Evolutionary conservation across 2,113 vertebrate species (phyloP).

Genomic region (western clawed frog (Xenopus tropicalis)): DNA sequence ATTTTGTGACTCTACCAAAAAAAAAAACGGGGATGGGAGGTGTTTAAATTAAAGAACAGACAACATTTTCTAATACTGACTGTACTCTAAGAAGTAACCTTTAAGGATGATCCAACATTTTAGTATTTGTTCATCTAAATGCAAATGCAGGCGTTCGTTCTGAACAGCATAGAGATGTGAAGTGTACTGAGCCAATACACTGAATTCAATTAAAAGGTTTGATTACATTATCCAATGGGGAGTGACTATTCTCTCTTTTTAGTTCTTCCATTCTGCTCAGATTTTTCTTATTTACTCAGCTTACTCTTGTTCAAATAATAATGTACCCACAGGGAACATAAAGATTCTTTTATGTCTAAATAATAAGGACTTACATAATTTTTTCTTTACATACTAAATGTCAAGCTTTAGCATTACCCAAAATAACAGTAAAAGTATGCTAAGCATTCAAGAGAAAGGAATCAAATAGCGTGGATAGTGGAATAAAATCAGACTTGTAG

Average conservation of each 20-base stretch:
- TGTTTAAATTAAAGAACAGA: conserved; percentile 7
- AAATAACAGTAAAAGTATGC: too few species aligned
- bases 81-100: conserved; percentile 32
- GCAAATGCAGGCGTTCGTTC: conserved; percentile 25
- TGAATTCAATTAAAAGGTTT: conserved; percentile 28
- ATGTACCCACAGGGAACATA: not conserved
- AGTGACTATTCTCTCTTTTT: conserved; percentile 20
- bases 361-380: not conserved
- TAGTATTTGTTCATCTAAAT: conserved; percentile 39
- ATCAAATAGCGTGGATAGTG: too few species aligned
- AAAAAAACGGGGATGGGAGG: too few species aligned
- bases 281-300: conserved; percentile 35
- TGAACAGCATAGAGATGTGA: conserved; percentile 1
- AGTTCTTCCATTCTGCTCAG: conserved; percentile 9
- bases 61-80: conserved; percentile 2
- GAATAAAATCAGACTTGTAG: too few species aligned
- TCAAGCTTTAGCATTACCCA: too few species aligned
- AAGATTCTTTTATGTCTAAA: conserved; percentile 1
- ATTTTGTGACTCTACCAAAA: too few species aligned
- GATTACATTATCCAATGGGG: conserved; percentile 30
- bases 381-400: too few species aligned
- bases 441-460: too few species aligned
- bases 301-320: not conserved
- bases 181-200: conserved; percentile 17
- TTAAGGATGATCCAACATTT: conserved; percentile 39